A percentile compares a stretch with the other conserved stretches of the same genome.
Conservation (phyloP, 2,888 invertebrate genomes). For the Conops quadrifasciatus region DNA sequence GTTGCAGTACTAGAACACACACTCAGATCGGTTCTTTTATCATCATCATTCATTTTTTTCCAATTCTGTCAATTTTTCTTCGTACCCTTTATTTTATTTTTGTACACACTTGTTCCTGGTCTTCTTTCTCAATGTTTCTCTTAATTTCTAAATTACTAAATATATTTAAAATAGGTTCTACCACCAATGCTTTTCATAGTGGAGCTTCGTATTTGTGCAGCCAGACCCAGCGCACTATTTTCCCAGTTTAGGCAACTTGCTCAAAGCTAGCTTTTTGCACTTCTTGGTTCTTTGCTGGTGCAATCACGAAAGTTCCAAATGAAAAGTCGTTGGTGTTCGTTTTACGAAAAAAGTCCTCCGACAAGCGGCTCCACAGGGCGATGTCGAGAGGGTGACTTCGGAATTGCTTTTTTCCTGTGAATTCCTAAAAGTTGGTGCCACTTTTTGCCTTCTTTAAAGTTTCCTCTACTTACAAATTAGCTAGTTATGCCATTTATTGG, state of each 20-base stretch:
- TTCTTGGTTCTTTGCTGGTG: not conserved
- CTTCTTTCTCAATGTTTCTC: slow-evolving; percentile 4
- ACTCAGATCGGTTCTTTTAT: slow-evolving; percentile 42
- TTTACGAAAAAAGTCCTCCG: not conserved
- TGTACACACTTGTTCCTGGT: slow-evolving; percentile 9
- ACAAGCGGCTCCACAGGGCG: slow-evolving; percentile 11
- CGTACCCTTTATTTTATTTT: slow-evolving; percentile 28
- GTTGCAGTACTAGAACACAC: slow-evolving; percentile 40
- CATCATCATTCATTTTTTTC: slow-evolving; percentile 42
- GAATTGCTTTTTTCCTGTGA: slow-evolving; percentile 28
- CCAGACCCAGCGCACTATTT: not conserved
- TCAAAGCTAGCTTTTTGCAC: not conserved
- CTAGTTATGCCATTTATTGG: not conserved
- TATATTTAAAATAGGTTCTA: not conserved
- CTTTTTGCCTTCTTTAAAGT: slow-evolving; percentile 4
- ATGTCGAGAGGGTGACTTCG: slow-evolving; percentile 14
- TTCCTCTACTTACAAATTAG: slow-evolving; percentile 18
- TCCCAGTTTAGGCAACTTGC: not conserved
- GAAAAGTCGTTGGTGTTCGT: slow-evolving; percentile 35
- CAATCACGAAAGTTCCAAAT: slow-evolving; percentile 25
- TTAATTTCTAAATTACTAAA: not conserved
- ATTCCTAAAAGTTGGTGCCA: slow-evolving; percentile 16
- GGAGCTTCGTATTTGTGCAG: slow-evolving; percentile 16
- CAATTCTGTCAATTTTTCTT: slow-evolving; percentile 26
- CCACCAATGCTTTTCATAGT: slow-evolving; percentile 6